phyloP scores from a whole-genome alignment of 37 sponge, comb jelly and placozoan species.

The Tethya wilhelma region DNA sequence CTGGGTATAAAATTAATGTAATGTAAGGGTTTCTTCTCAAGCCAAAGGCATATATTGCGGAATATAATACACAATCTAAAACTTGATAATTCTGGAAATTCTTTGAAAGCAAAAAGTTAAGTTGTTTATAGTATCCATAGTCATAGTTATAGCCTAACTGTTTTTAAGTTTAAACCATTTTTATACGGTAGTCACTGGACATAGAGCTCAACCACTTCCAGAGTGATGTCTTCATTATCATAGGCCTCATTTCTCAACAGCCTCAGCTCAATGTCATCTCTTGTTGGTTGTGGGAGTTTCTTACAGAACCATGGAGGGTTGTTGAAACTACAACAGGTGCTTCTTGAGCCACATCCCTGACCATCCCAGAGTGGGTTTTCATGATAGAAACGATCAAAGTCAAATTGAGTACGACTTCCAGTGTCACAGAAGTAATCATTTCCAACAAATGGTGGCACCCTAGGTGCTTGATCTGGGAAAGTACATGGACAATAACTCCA shows the following conservation, averaged over 20 bases:
- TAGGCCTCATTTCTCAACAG: conserved; percentile 16
- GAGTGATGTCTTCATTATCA: not conserved
- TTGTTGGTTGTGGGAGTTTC: conserved; percentile 25
- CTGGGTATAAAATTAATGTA: too few relatives aligned
- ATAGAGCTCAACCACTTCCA: not conserved
- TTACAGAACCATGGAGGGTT: conserved; percentile 52
- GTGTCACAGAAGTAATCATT: conserved; percentile 48
- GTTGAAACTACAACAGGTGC: conserved; percentile 39
- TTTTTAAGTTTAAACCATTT: too few relatives aligned
- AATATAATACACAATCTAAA: too few relatives aligned
- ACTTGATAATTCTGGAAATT: too few relatives aligned
- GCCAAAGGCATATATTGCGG: too few relatives aligned
- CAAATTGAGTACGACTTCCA: not conserved
- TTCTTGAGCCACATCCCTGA: conserved; percentile 32
- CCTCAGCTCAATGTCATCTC: conserved; percentile 52
- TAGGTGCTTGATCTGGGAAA: not conserved
- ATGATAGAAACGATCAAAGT: not conserved
- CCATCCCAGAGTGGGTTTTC: conserved; percentile 58
- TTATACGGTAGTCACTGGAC: too few relatives aligned
- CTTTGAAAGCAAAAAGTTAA: too few relatives aligned
- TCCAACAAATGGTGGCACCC: not conserved
- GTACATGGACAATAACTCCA: conserved; percentile 25
- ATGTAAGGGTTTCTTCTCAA: too few relatives aligned
- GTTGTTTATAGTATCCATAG: too few relatives aligned
- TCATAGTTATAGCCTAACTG: too few relatives aligned